Conservation (phyloP, 2,888 invertebrate species). For the Celastrina argiolus region DNA sequence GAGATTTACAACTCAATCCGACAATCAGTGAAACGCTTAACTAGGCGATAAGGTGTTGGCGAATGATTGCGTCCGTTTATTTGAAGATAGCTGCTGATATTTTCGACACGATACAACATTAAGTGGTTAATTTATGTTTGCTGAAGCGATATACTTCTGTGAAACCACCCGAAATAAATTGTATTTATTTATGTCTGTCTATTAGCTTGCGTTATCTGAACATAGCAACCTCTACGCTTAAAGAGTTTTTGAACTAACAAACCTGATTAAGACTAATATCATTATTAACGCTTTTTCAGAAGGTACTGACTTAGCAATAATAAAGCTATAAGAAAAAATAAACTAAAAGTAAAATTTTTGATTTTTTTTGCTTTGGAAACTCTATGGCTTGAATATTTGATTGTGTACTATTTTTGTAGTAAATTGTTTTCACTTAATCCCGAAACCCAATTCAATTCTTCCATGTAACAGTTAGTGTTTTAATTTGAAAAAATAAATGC, state of each 20-base stretch:
- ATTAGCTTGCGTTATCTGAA: no score
- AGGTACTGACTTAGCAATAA: no score
- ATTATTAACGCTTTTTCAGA: no score
- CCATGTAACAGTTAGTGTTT: background rate
- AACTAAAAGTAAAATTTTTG: no score
- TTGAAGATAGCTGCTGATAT: slow-evolving; percentile 35
- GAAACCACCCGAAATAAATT: background rate
- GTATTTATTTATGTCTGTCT: no score
- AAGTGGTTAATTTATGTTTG: background rate
- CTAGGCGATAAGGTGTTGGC: slow-evolving; percentile 71
- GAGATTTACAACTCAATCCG: slow-evolving; percentile 74
- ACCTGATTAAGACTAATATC: no score
- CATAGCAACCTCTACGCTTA: no score
- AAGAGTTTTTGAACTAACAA: no score
- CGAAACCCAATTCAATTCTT: background rate
- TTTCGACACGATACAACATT: slow-evolving; percentile 16
- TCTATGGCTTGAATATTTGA: background rate
- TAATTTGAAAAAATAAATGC: background rate
- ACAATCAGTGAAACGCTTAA: slow-evolving; percentile 74
- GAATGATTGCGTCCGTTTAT: slow-evolving; percentile 60
- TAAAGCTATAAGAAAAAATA: no score
- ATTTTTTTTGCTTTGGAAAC: no score
- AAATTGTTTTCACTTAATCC: background rate
- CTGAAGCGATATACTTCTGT: background rate
- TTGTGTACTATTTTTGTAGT: background rate